Conservation (phyloP, 2,888 invertebrate genomes). For the Eustalomyia histrio region DNA sequence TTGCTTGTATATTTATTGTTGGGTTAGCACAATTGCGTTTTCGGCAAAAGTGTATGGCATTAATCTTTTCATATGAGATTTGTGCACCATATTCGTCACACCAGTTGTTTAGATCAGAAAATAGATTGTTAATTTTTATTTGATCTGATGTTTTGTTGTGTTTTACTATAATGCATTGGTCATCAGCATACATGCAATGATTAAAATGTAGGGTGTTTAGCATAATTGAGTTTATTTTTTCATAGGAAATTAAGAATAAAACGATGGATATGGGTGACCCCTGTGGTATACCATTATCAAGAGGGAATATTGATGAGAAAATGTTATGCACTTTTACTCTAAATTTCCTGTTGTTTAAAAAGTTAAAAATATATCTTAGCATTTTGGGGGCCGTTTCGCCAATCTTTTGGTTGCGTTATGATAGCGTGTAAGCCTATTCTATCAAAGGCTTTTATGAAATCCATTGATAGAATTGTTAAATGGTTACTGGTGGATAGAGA, state of each 20-base stretch:
- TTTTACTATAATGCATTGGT: slow-evolving; percentile 50
- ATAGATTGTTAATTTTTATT: too few species aligned
- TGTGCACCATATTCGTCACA: too few species aligned
- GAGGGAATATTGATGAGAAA: slow-evolving; percentile 29
- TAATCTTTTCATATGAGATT: too few species aligned
- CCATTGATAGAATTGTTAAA: slow-evolving; percentile 37
- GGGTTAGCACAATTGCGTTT: neutral
- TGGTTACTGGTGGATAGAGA: slow-evolving; percentile 36
- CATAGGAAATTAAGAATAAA: slow-evolving; percentile 52
- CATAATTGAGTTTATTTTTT: slow-evolving; percentile 42
- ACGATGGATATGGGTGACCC: slow-evolving; percentile 50
- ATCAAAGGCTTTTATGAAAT: slow-evolving; percentile 62
- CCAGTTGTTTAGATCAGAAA: too few species aligned
- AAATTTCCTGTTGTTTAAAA: slow-evolving; percentile 31
- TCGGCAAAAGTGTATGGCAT: too few species aligned
- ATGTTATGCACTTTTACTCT: slow-evolving; percentile 28
- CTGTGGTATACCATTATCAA: too few species aligned
- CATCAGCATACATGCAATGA: slow-evolving; percentile 63
- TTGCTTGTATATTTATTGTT: neutral
- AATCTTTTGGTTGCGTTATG: slow-evolving; percentile 15
- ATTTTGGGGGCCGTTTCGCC: slow-evolving; percentile 35
- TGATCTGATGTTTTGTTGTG: neutral
- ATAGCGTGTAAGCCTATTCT: slow-evolving; percentile 53
- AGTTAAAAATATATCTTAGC: slow-evolving; percentile 31
- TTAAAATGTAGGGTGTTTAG: slow-evolving; percentile 28